A percentile compares a stretch with the other conserved stretches of the same genome.
Evolutionary conservation across 2,888 invertebrate genomes (phyloP).

Genomic region (Cryptocheilus praepositus): DNA sequence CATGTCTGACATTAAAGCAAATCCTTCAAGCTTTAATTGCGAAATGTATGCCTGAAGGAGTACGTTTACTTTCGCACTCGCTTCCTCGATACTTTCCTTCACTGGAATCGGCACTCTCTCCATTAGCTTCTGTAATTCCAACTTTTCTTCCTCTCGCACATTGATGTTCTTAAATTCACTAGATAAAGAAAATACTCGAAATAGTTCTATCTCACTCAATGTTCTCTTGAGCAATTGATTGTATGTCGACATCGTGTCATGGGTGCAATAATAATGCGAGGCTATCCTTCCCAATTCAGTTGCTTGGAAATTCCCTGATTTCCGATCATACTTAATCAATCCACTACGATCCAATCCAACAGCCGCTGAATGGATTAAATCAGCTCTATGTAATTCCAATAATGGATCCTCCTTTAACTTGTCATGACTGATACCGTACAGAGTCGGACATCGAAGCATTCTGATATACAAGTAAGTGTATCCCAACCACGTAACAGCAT

Average conservation of each 20-base stretch:
- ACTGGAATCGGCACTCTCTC: slow-evolving; percentile 98
- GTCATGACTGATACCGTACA: slow-evolving; percentile 90
- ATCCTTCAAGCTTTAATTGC: slow-evolving; percentile 97
- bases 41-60: slow-evolving; percentile 98
- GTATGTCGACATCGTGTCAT: slow-evolving; percentile 97
- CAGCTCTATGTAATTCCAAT: slow-evolving; percentile 93
- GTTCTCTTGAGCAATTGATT: slow-evolving; percentile 97
- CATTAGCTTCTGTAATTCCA: slow-evolving; percentile 95
- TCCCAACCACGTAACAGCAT: slow-evolving; percentile 95
- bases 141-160: slow-evolving; percentile 96
- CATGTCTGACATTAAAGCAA: slow-evolving; percentile 99
- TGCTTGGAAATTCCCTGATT: slow-evolving; percentile 90
- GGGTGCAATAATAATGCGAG: slow-evolving; percentile 98
- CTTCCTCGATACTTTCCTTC: slow-evolving; percentile 98
- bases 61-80: slow-evolving; percentile 97
- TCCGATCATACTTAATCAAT: slow-evolving; percentile 96
- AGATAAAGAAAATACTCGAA: slow-evolving; percentile 98
- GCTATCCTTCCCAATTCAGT: slow-evolving; percentile 98
- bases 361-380: slow-evolving; percentile 97
- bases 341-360: slow-evolving; percentile 93
- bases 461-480: slow-evolving; percentile 98
- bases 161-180: slow-evolving; percentile 96
- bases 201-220: slow-evolving; percentile 97
- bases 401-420: slow-evolving; percentile 87
- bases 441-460: slow-evolving; percentile 91